Evolutionary conservation across 35 echinoderm and acorn worm species (phyloP).

Genomic region (Apostichopus japonicus): DNA sequence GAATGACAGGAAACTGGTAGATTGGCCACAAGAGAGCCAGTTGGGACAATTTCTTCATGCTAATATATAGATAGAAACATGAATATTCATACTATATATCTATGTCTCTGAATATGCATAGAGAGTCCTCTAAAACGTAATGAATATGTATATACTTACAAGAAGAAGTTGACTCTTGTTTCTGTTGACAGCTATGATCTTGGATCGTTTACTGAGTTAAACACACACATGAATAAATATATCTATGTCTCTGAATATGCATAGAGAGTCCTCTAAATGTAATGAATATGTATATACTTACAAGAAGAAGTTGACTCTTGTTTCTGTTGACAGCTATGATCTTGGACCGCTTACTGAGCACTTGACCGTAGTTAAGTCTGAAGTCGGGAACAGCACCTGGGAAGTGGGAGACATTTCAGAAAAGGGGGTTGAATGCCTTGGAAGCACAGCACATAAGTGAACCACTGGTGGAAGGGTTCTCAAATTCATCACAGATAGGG

Average conservation of each 20-base stretch:
- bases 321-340: constrained; percentile 94
- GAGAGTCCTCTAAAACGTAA: neutral
- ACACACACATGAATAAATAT: no score
- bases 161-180: constrained; percentile 80
- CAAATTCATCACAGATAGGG: no score
- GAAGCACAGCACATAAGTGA: no score
- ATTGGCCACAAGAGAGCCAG: no score
- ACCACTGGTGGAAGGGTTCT: no score
- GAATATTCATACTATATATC: no score
- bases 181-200: constrained; percentile 92
- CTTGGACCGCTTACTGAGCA: constrained; percentile 82
- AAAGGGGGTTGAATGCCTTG: no score
- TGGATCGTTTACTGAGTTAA: constrained; percentile 73
- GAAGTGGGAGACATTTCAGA: neutral
- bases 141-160: constrained; percentile 49
- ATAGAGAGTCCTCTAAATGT: neutral
- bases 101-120: neutral
- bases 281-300: constrained; percentile 32
- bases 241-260: no score
- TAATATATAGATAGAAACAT: no score
- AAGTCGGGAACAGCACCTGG: constrained; percentile 94
- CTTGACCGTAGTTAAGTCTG: constrained; percentile 81
- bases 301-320: constrained; percentile 79
- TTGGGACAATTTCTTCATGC: no score
- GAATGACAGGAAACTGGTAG: no score